phyloP scores from a whole-genome alignment of 1,140 invertebrate genomes.

The Anoplolepis gracilipes region DNA sequence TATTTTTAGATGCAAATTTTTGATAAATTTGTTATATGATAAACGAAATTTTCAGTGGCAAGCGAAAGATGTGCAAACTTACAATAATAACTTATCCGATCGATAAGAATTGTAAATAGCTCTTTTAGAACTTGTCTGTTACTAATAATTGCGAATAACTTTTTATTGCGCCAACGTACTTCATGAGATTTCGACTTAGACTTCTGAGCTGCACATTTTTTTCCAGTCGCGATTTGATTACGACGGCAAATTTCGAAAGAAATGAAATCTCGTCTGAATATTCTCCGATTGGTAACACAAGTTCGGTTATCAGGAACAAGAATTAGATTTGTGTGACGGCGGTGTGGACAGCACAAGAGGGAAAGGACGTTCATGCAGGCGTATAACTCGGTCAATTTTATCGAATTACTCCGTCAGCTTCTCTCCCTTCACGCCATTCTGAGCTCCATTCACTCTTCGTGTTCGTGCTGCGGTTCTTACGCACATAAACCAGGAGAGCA shows the following conservation, averaged over 20 bases:
- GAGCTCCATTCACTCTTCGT: slow-evolving; percentile 63
- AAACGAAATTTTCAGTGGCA: no score
- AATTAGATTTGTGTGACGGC: slow-evolving; percentile 72
- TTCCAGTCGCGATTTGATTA: neutral
- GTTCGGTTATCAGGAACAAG: slow-evolving; percentile 67
- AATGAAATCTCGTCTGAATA: slow-evolving; percentile 57
- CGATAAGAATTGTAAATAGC: slow-evolving; percentile 39
- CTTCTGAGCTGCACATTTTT: slow-evolving; percentile 6
- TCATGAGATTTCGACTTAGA: neutral
- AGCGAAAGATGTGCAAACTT: slow-evolving; percentile 5
- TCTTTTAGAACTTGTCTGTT: neutral
- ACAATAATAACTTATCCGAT: slow-evolving; percentile 28
- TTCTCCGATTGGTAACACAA: slow-evolving; percentile 57
- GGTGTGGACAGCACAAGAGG: slow-evolving; percentile 58
- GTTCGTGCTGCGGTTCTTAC: slow-evolving; percentile 15
- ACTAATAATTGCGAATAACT: slow-evolving; percentile 48
- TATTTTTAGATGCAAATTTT: neutral
- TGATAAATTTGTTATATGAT: slow-evolving; percentile 18
- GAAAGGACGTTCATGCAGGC: slow-evolving; percentile 41
- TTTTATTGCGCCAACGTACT: slow-evolving; percentile 11
- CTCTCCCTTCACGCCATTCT: slow-evolving; percentile 56
- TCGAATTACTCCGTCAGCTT: slow-evolving; percentile 67
- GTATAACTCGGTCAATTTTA: slow-evolving; percentile 74
- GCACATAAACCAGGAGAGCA: neutral
- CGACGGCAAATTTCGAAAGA: slow-evolving; percentile 46